Conservation (phyloP, 2,888 invertebrate genomes). For the Eupithecia subfuscata region DNA sequence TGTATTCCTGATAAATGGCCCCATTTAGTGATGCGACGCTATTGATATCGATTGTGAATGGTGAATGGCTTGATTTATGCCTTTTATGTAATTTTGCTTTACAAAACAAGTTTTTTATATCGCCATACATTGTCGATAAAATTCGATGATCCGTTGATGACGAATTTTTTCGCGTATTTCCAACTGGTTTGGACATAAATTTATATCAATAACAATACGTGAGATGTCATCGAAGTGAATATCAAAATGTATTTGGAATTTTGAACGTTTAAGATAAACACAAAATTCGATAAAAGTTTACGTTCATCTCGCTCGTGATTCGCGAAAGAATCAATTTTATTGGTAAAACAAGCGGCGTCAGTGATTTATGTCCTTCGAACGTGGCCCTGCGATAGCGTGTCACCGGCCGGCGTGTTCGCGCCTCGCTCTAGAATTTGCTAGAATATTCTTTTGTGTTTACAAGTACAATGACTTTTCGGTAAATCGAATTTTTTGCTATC, state of each 20-base stretch:
- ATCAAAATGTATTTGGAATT: slow-evolving; percentile 32
- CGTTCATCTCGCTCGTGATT: slow-evolving; percentile 60
- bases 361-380: slow-evolving; percentile 79
- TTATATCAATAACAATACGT: slow-evolving; percentile 34
- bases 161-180: slow-evolving; percentile 50
- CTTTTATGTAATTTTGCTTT: slow-evolving; percentile 65
- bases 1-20: slow-evolving; percentile 74
- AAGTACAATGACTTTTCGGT: slow-evolving; percentile 57
- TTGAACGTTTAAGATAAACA: slow-evolving; percentile 27
- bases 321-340: slow-evolving; percentile 80
- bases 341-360: slow-evolving; percentile 77
- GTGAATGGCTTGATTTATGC: slow-evolving; percentile 72
- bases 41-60: slow-evolving; percentile 68
- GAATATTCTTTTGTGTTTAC: slow-evolving; percentile 76
- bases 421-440: slow-evolving; percentile 76
- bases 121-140: slow-evolving; percentile 50
- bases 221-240: slow-evolving; percentile 29
- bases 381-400: slow-evolving; percentile 76
- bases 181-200: slow-evolving; percentile 23
- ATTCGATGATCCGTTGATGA: slow-evolving; percentile 62
- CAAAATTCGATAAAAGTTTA: slow-evolving; percentile 52
- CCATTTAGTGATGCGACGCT: slow-evolving; percentile 70
- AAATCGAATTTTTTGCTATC: slow-evolving; percentile 37
- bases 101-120: slow-evolving; percentile 65
- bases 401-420: slow-evolving; percentile 73